Conservation (phyloP, 1,140 invertebrate genomes). For the Camponotus pennsylvanicus region DNA sequence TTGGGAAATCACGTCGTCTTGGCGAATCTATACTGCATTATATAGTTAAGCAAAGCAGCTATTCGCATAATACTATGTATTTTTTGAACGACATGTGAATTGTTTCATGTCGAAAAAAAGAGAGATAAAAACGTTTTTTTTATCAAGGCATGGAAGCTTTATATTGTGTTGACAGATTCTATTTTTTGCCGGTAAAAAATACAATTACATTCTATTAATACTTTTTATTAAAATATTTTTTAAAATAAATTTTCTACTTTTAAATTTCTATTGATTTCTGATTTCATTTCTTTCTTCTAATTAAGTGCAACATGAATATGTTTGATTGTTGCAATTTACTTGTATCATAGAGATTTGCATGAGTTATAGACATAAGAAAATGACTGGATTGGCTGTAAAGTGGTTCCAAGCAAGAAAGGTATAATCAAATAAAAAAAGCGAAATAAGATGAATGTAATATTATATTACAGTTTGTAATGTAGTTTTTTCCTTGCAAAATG, state of each 20-base stretch:
- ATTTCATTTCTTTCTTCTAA: not conserved
- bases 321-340: slow-evolving; percentile 51
- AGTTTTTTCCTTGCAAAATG: not conserved
- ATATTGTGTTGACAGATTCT: not conserved
- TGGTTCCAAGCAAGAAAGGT: not conserved
- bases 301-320: slow-evolving; percentile 41
- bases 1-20: slow-evolving; percentile 53
- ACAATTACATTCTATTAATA: not conserved
- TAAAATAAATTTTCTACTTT: not conserved
- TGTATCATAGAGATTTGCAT: not conserved
- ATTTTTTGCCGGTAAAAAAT: not conserved
- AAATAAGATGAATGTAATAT: not conserved
- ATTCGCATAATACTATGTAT: slow-evolving; percentile 42
- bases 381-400: not conserved
- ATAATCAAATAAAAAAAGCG: not conserved
- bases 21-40: slow-evolving; percentile 72
- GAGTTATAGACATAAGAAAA: slow-evolving; percentile 16
- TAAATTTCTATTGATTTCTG: not conserved
- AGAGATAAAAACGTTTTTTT: not conserved
- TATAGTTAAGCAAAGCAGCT: slow-evolving; percentile 76
- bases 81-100: slow-evolving; percentile 56
- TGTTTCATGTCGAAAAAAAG: slow-evolving; percentile 35
- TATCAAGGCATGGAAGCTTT: not conserved
- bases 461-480: not conserved
- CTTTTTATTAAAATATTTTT: not conserved